Percentiles rank a stretch among this genome's conserved stretches.
phyloP scores from a whole-genome alignment of 1,140 invertebrate genomes.

The Bombus breviceps region DNA sequence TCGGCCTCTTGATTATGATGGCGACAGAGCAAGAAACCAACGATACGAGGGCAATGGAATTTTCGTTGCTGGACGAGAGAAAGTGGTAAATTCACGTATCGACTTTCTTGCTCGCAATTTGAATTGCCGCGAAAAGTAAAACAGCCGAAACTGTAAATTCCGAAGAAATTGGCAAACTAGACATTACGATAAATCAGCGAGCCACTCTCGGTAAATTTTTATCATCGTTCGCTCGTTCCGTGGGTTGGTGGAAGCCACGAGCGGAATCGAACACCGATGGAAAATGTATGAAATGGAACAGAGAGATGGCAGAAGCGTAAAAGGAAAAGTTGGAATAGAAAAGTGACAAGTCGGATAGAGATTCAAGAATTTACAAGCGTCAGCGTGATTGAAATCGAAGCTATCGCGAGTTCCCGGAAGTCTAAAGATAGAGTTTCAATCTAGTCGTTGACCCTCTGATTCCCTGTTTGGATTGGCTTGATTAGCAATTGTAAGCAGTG shows the following conservation, averaged over 20 bases:
- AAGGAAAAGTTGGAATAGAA: not conserved
- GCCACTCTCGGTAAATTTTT: not conserved
- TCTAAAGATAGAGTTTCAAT: conserved; percentile 22
- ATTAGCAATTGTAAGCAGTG: conserved; percentile 1
- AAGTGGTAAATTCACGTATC: too few relatives aligned
- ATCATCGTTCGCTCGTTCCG: not conserved
- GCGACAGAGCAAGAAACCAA: too few relatives aligned
- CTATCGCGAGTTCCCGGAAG: not conserved
- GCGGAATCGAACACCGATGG: not conserved
- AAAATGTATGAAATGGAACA: not conserved
- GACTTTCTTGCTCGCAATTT: too few relatives aligned
- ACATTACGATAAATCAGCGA: not conserved
- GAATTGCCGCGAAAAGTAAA: too few relatives aligned
- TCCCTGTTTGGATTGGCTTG: not conserved
- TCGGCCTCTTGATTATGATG: too few relatives aligned
- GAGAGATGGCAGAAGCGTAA: not conserved
- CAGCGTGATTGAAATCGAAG: not conserved
- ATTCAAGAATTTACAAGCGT: not conserved
- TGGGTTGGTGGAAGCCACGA: not conserved
- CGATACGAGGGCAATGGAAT: too few relatives aligned
- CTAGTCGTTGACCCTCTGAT: not conserved
- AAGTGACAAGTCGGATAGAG: not conserved
- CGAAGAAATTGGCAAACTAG: not conserved
- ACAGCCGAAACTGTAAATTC: not conserved
- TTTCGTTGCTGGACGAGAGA: too few relatives aligned